phyloP scores from a whole-genome alignment of 2,888 invertebrate species.

The Mythimna vitellina region DNA sequence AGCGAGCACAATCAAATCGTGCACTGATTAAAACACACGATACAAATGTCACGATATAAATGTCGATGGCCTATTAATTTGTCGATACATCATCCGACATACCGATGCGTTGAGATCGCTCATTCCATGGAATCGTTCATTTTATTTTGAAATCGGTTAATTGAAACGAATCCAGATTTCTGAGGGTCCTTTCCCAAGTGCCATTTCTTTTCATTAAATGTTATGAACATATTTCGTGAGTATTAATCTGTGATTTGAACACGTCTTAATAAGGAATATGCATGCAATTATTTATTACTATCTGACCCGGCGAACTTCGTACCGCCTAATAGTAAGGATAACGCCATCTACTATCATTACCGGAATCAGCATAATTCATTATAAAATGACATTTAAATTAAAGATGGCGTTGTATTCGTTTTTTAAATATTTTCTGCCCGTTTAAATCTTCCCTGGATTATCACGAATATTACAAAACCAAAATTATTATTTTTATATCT shows the following conservation, averaged over 20 bases:
- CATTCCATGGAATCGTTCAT: not conserved
- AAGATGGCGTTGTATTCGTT: too few species aligned
- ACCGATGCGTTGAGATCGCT: not conserved
- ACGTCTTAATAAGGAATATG: not conserved
- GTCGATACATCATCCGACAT: constrained; percentile 6
- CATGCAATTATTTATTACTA: too few species aligned
- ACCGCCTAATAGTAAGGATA: too few species aligned
- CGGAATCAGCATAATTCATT: too few species aligned
- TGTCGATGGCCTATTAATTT: constrained; percentile 1
- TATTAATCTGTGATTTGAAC: not conserved
- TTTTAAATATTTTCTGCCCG: too few species aligned
- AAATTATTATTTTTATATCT: too few species aligned
- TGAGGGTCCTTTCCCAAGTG: not conserved
- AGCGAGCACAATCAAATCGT: not conserved
- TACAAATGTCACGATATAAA: not conserved
- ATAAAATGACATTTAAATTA: too few species aligned
- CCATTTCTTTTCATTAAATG: not conserved
- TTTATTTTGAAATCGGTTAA: not conserved
- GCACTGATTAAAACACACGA: not conserved
- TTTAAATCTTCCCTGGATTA: too few species aligned
- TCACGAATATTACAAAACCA: too few species aligned
- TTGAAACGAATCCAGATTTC: not conserved
- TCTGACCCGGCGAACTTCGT: too few species aligned
- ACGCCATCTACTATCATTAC: too few species aligned
- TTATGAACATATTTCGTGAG: not conserved